Evolutionary conservation across 1,140 invertebrate genomes (phyloP), one percentile per base, ranked within the genome.

Genomic region (Diachasma alloeum): DNA sequence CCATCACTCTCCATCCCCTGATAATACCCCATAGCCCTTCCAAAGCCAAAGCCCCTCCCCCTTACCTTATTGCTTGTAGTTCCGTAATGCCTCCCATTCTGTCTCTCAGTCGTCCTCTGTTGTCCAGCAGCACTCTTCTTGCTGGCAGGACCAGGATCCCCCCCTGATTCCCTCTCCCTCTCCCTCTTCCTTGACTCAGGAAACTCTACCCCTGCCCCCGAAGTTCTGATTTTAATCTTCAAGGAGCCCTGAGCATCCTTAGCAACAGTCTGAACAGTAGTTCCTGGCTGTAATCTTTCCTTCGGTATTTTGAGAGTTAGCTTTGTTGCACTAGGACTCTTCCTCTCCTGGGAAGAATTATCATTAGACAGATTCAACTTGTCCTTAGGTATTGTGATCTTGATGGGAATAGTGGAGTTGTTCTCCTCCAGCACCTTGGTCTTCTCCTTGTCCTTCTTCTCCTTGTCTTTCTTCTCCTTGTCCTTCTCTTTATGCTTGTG

Each of bases 301-400:
- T 93, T 93, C 0, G 92, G 91, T 44, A 94, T 93, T 85, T 93
- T 93, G 5, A 63, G 19, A 26, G 59, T 63, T 19, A 93, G 91
- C 81, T 93, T 93, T 11, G 93, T 81, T 6, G 90, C 87, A 1
- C 85, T 84, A 22, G 84, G 80, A 37, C 85, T 79, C 69, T 81
- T 76, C 48, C 81, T 86, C 53, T 87, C 85, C 75, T 68, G 6
- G 19, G 22, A 59, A 9, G 73, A 76, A 2, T 81, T 75, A 17
- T 87, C 82, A 15, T 81, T 79, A 63, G 84, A 83, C 5, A 89
- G 78, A n/a, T 88, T 88, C 1, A 92, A 84, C 82, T 92, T 92
- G 70, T 93, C 92, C 83, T 93, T 94, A 4, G 93, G 91, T 67
- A 94, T 93, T 26, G 92, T 94, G 13, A 94, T 92, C 81, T 93